These are phyloP conservation scores for Panopea generosa DNA, from an alignment of 2,888 invertebrate species.

Conservation along the genomic window DNA sequence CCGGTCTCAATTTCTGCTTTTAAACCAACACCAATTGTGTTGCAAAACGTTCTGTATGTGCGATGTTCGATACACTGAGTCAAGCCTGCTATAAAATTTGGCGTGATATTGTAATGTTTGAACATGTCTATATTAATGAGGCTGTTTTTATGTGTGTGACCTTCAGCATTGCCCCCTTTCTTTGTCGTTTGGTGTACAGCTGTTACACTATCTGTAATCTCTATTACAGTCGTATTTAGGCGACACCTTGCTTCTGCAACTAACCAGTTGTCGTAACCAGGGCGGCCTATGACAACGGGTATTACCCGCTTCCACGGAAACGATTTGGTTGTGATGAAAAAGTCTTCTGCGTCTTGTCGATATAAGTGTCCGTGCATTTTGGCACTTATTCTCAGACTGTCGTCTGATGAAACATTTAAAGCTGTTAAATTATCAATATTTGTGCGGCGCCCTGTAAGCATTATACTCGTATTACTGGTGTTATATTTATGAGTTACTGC, in stretches of 20 bases:
- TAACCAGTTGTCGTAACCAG: slow-evolving; percentile 67
- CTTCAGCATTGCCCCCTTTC: slow-evolving; percentile 63
- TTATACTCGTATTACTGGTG: slow-evolving; percentile 28
- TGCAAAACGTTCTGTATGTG: slow-evolving; percentile 48
- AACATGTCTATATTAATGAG: slow-evolving; percentile 54
- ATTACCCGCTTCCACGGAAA: slow-evolving; percentile 60
- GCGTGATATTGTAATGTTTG: slow-evolving; percentile 43
- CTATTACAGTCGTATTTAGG: slow-evolving; percentile 58
- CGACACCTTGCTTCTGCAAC: slow-evolving; percentile 59
- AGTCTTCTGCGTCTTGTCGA: slow-evolving; percentile 64
- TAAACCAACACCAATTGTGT: slow-evolving; percentile 27
- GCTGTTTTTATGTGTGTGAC: slow-evolving; percentile 45
- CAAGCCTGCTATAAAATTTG: slow-evolving; percentile 57
- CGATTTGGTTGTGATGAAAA: slow-evolving; percentile 54
- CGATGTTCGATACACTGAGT: slow-evolving; percentile 44
- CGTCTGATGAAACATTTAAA: slow-evolving; percentile 33
- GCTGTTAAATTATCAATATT: slow-evolving; percentile 55
- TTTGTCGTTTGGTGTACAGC: slow-evolving; percentile 65
- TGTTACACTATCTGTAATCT: slow-evolving; percentile 54
- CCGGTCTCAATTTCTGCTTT: slow-evolving; percentile 20
- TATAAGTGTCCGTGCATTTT: slow-evolving; percentile 43
- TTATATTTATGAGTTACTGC: slow-evolving; percentile 31
- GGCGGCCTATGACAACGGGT: slow-evolving; percentile 62
- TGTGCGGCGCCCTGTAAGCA: slow-evolving; percentile 60
- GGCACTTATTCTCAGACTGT: slow-evolving; percentile 24